Evolutionary conservation across 2,797 vertebrate species (phyloP), one percentile per base, ranked within the genome.

Genomic region (Chelmon rostratus): DNA sequence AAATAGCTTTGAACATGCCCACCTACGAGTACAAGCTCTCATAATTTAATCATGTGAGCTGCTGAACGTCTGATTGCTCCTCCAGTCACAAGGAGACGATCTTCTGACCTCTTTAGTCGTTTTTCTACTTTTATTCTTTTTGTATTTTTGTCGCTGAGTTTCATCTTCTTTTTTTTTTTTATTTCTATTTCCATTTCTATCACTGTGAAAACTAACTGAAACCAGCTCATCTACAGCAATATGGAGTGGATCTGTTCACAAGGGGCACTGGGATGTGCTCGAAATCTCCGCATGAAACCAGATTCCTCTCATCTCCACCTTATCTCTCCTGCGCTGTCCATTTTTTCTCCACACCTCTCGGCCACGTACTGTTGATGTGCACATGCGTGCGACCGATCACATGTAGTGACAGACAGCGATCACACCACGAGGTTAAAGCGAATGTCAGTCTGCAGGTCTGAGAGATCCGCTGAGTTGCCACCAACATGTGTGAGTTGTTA

Each of bases 1-100:
- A 87, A 89, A 87, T 63, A 57, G 78, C 82, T 87, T 84, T 88
- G 86, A 90, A 89, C 79, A 57, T 69, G 76, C 74, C 62, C 79
- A 83, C 87, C 81, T 81, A 76, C 76, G 73, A 85, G 74, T 58
- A 76, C 81, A 77, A 52, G 57, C 42, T 47, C 68, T 78, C 67
- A 89, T 88, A 13, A 86, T 78, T 89, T 70, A 90, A 81, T 78
- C 66, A 84, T 84, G 64, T 33, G 75, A 88, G 75, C 72, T 62
- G 56, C 80, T 86, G 74, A 68, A 87, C 46, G 73, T 84, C 31
- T 78, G 84, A 81, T 53, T 67, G 38, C 80, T 81, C 54, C 46
- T 78, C 10, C 50, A 73, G 50, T 70, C 62, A 16, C 8, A 28
- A 8, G 7, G 46, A 58, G 6, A 49, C 3, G 47, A 56, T 53